A percentile compares a stretch with the other conserved stretches of the same genome.
phyloP scores from a whole-genome alignment of 92 coral and sea anemone genomes.

The Zoanthus solanderi region DNA sequence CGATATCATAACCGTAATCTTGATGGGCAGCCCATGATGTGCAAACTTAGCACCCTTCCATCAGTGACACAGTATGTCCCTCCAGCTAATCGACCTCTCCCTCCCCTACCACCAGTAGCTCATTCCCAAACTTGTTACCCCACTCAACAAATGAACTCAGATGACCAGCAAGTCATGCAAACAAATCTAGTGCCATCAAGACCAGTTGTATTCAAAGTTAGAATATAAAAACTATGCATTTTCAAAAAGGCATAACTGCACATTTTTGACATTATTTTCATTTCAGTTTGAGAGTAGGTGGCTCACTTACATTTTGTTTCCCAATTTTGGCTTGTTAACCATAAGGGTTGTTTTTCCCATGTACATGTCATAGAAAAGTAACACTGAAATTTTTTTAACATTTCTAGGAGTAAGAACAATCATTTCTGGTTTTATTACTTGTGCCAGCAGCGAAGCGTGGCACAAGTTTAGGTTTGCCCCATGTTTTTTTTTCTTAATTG shows the following conservation, averaged over 20 bases:
- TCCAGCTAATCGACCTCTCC: slow-evolving; percentile 69
- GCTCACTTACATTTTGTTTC: no score
- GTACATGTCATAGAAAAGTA: no score
- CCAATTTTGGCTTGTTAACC: no score
- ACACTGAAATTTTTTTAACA: no score
- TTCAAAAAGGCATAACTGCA: neutral
- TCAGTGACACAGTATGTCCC: slow-evolving; percentile 67
- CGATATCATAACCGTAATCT: slow-evolving; percentile 88
- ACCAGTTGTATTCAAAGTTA: slow-evolving; percentile 90
- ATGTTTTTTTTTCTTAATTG: no score
- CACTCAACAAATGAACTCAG: slow-evolving; percentile 39
- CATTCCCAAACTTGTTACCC: slow-evolving; percentile 45
- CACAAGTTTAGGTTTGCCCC: no score
- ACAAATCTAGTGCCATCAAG: slow-evolving; percentile 39
- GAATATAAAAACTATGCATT: slow-evolving; percentile 49
- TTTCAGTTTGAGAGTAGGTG: no score
- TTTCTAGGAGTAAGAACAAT: no score
- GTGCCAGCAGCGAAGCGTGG: no score
- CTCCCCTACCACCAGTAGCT: slow-evolving; percentile 68
- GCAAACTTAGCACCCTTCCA: slow-evolving; percentile 72
- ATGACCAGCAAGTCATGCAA: neutral
- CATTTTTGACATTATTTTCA: neutral
- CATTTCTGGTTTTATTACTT: no score
- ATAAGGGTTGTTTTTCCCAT: no score
- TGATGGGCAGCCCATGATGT: slow-evolving; percentile 94